A percentile compares a stretch with the other conserved stretches of the same genome.
phyloP scores from a whole-genome alignment of 2,888 invertebrate genomes.

The Monopis laevigella region DNA sequence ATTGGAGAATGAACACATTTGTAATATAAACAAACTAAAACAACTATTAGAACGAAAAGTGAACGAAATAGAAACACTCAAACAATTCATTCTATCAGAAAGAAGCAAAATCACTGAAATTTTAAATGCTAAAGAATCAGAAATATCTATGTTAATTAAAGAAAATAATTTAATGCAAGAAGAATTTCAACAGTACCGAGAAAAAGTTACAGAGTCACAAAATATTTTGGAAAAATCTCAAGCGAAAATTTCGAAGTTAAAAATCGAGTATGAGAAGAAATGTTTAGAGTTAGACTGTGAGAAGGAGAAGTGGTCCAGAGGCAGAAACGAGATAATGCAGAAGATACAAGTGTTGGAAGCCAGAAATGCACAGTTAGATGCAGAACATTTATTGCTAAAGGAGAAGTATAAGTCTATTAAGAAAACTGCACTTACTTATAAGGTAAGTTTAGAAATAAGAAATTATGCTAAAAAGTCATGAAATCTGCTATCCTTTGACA shows the following conservation, averaged over 20 bases:
- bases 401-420: constrained; percentile 72
- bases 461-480: neutral
- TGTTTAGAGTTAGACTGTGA: constrained; percentile 34
- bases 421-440: constrained; percentile 70
- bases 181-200: constrained; percentile 45
- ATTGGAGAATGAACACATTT: constrained; percentile 58
- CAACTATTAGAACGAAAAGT: constrained; percentile 60
- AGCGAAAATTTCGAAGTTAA: constrained; percentile 26
- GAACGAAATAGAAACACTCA: constrained; percentile 59
- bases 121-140: constrained; percentile 59
- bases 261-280: constrained; percentile 30
- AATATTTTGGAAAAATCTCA: constrained; percentile 34
- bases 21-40: constrained; percentile 51
- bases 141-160: constrained; percentile 52
- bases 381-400: constrained; percentile 56
- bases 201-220: constrained; percentile 38
- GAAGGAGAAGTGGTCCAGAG: constrained; percentile 45
- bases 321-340: constrained; percentile 32
- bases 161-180: constrained; percentile 46
- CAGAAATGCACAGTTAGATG: constrained; percentile 48
- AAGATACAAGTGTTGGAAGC: constrained; percentile 51
- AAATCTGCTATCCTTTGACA: no score
- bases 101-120: constrained; percentile 58
- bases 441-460: constrained; percentile 37
- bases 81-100: constrained; percentile 59